Evolutionary conservation across 2,113 vertebrate species (phyloP).

Genomic region (Porphyrio hochstetteri): DNA sequence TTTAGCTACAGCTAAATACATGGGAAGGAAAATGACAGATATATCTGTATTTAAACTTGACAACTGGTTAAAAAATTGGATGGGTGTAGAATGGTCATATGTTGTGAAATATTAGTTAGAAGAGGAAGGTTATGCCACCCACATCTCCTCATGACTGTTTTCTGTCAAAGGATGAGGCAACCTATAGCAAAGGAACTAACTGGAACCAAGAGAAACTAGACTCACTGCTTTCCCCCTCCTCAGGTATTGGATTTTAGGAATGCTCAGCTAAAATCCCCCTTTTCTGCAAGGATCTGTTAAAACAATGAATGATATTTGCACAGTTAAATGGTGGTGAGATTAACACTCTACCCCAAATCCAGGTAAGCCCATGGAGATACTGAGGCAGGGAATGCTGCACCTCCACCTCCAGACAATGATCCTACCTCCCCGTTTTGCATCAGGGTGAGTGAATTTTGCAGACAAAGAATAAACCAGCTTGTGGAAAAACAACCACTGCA

Average conservation of each 20-base stretch:
- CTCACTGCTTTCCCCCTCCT: not conserved
- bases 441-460: not conserved
- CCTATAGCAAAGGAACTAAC: not conserved
- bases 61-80: not conserved
- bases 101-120: not conserved
- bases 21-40: not conserved
- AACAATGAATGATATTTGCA: not conserved
- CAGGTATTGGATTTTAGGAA: not conserved
- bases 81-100: not conserved
- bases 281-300: not conserved
- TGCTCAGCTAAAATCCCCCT: not conserved
- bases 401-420: not conserved
- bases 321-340: not conserved
- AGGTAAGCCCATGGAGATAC: not conserved
- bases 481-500: not conserved
- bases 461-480: not conserved
- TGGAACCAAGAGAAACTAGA: not conserved
- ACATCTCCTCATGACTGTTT: not conserved
- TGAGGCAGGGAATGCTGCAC: not conserved
- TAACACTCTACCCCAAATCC: not conserved
- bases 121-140: not conserved
- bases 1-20: not conserved
- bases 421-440: not conserved
- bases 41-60: not conserved
- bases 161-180: not conserved